Conservation (phyloP, 1,140 invertebrate species). For the Apis dorsata region DNA sequence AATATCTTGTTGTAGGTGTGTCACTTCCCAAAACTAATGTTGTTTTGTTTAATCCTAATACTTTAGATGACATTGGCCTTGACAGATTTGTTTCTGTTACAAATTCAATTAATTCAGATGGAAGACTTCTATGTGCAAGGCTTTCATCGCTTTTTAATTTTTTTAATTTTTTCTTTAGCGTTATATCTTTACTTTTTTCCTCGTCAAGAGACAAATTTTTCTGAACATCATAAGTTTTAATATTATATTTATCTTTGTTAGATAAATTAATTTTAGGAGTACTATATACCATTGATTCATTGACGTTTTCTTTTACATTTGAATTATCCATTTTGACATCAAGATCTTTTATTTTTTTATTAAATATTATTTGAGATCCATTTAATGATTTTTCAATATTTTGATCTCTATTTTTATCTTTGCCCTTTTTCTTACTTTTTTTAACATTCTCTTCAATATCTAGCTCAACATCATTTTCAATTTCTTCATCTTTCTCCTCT, state of each 20-base stretch:
- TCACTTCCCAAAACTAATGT: slow-evolving; percentile 22
- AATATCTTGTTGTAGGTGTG: slow-evolving; percentile 61
- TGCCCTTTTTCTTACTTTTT: slow-evolving; percentile 24
- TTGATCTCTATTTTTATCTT: slow-evolving; percentile 8
- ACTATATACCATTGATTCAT: slow-evolving; percentile 48
- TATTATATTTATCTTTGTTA: not conserved
- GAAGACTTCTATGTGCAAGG: not conserved
- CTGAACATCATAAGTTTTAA: not conserved
- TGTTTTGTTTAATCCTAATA: slow-evolving; percentile 31
- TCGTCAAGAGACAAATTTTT: not conserved
- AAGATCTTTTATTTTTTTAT: slow-evolving; percentile 20
- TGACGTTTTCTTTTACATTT: no score
- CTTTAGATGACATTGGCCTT: slow-evolving; percentile 9
- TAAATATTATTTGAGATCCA: not conserved
- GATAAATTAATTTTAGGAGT: slow-evolving; percentile 50
- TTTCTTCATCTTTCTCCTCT: slow-evolving; percentile 1
- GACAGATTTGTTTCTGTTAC: not conserved
- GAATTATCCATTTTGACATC: no score
- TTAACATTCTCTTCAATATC: not conserved
- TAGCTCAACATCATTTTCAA: not conserved
- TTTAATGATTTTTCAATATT: not conserved
- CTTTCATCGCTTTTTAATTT: not conserved
- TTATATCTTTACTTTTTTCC: not conserved
- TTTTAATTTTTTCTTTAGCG: not conserved
- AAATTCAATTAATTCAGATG: slow-evolving; percentile 5